phyloP scores from a whole-genome alignment of 1,140 invertebrate genomes.

The Drosophila tani region DNA sequence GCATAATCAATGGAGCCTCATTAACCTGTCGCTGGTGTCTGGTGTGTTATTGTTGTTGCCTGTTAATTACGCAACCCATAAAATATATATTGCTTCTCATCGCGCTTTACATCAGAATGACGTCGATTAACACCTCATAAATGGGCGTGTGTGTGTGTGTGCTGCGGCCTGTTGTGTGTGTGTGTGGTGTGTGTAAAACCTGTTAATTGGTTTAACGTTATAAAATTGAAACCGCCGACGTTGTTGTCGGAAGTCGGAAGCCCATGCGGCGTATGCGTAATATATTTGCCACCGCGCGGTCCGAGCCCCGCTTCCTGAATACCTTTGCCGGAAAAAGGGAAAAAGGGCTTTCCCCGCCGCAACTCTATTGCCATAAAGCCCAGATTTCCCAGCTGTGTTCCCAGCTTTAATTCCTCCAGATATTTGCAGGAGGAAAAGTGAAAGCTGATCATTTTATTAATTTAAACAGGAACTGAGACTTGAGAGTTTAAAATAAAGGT shows the following conservation, averaged over 20 bases:
- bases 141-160: conserved; percentile 14
- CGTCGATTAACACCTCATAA: conserved; percentile 78
- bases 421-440: not conserved
- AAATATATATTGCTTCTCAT: conserved; percentile 69
- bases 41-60: conserved; percentile 59
- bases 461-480: too few relatives aligned
- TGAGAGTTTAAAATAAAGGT: too few relatives aligned
- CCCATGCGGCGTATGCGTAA: conserved; percentile 69
- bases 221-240: conserved; percentile 72
- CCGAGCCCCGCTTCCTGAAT: not conserved
- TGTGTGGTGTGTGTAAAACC: conserved; percentile 45
- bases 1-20: conserved; percentile 81
- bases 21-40: conserved; percentile 68
- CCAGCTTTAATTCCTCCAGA: conserved; percentile 10
- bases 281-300: conserved; percentile 37
- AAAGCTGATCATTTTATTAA: too few relatives aligned
- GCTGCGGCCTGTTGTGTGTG: conserved; percentile 11
- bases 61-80: conserved; percentile 75
- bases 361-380: not conserved
- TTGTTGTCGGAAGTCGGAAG: conserved; percentile 57
- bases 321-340: not conserved
- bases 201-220: conserved; percentile 81
- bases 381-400: conserved; percentile 2
- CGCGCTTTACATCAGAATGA: conserved; percentile 79
- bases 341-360: not conserved